These are phyloP conservation scores for Drosophila hamatofila DNA, from an alignment of 2,888 invertebrate species.

Conservation along the genomic window DNA sequence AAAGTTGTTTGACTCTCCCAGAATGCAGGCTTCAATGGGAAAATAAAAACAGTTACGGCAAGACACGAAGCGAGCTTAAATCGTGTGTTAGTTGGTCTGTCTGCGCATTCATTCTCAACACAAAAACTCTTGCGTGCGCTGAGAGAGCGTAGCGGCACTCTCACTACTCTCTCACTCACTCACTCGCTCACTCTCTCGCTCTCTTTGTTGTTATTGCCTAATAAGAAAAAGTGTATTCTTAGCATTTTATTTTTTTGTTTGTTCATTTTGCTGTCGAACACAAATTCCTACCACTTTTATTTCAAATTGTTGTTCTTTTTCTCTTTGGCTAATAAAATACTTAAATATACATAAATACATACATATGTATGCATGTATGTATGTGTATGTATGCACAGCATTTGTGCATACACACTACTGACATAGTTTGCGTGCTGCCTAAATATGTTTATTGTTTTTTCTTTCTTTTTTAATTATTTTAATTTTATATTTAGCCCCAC, in stretches of 20 bases:
- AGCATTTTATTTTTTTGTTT: constrained; percentile 39
- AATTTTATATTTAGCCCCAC: constrained; percentile 43
- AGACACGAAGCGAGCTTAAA: constrained; percentile 40
- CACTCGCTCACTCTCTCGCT: background rate
- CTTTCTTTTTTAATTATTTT: constrained; percentile 19
- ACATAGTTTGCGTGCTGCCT: constrained; percentile 60
- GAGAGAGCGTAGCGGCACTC: constrained; percentile 27
- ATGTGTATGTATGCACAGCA: constrained; percentile 43
- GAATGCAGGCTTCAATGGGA: constrained; percentile 51
- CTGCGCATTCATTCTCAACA: constrained; percentile 14
- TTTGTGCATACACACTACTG: constrained; percentile 79
- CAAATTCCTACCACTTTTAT: constrained; percentile 61
- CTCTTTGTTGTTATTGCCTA: constrained; percentile 45
- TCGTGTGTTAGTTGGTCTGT: constrained; percentile 56
- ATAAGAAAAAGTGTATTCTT: constrained; percentile 63
- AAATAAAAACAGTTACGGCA: constrained; percentile 43
- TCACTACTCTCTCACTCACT: constrained; percentile 31
- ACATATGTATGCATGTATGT: too few species aligned
- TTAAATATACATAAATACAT: constrained; percentile 14
- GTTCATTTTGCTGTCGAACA: constrained; percentile 45
- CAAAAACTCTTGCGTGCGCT: constrained; percentile 33
- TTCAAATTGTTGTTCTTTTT: constrained; percentile 37
- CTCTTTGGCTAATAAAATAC: constrained; percentile 37
- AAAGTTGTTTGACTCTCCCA: constrained; percentile 57
- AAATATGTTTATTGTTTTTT: constrained; percentile 36